A percentile compares a stretch with the other conserved stretches of the same genome.
Conservation (phyloP, 2,888 invertebrate genomes). For the Rhyacophila evoluta region DNA sequence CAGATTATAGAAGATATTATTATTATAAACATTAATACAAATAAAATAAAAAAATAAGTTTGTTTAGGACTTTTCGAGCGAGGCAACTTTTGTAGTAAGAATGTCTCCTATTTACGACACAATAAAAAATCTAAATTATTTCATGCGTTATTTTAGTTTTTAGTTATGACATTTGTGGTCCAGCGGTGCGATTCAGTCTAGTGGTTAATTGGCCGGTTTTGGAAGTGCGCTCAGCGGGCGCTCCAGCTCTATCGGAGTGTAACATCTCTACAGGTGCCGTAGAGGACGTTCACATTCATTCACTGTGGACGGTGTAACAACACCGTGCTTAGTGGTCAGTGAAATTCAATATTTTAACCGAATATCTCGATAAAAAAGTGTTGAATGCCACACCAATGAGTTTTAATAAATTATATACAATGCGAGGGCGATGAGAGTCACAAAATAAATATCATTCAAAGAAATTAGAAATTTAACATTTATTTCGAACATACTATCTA, state of each 20-base stretch:
- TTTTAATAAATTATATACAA: background rate
- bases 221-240: slow-evolving; percentile 32
- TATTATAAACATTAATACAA: too few relatives aligned
- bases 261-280: slow-evolving; percentile 36
- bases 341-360: slow-evolving; percentile 4
- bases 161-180: slow-evolving; percentile 13
- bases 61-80: too few relatives aligned
- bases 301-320: background rate
- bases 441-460: too few relatives aligned
- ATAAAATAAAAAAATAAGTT: too few relatives aligned
- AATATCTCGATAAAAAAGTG: background rate
- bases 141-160: background rate
- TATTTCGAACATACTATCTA: too few relatives aligned
- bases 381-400: background rate
- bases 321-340: background rate
- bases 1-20: too few relatives aligned
- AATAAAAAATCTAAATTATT: background rate
- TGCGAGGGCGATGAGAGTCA: too few relatives aligned
- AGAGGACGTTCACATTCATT: slow-evolving; percentile 1
- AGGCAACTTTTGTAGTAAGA: too few relatives aligned
- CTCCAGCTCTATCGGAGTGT: slow-evolving; percentile 28
- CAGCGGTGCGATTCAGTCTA: slow-evolving; percentile 5
- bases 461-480: too few relatives aligned
- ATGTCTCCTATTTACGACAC: background rate
- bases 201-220: slow-evolving; percentile 11